Evolutionary conservation across 2,797 vertebrate genomes (phyloP).

Genomic region (Nannoperca australis): DNA sequence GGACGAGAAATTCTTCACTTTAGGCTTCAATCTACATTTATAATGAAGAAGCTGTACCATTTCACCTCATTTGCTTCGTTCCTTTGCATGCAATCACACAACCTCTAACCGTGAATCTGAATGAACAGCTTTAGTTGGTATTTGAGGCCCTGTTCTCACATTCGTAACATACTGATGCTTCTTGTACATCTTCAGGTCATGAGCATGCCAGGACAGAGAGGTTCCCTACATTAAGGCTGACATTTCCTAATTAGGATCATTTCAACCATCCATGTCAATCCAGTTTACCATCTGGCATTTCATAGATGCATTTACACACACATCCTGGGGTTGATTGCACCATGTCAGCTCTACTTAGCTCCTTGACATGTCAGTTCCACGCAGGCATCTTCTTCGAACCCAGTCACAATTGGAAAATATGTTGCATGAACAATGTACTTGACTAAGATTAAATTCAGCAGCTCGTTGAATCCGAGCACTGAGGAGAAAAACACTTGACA

Average conservation of each 20-base stretch:
- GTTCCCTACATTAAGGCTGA: slow-evolving; percentile 29
- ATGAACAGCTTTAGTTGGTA: background rate
- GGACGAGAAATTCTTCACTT: background rate
- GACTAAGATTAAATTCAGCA: slow-evolving; percentile 5
- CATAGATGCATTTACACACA: slow-evolving; percentile 32
- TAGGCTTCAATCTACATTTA: background rate
- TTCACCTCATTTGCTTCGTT: background rate
- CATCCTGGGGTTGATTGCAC: slow-evolving; percentile 28
- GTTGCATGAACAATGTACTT: background rate
- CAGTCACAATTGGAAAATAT: background rate
- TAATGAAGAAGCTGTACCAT: background rate
- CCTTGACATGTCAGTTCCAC: slow-evolving; percentile 16
- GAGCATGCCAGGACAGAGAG: slow-evolving; percentile 47
- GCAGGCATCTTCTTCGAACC: slow-evolving; percentile 8
- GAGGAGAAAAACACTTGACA: slow-evolving; percentile 8
- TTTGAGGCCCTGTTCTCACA: slow-evolving; percentile 22
- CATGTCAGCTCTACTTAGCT: slow-evolving; percentile 45
- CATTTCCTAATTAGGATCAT: slow-evolving; percentile 69
- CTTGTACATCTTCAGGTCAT: slow-evolving; percentile 38
- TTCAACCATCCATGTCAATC: slow-evolving; percentile 63
- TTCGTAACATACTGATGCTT: slow-evolving; percentile 13
- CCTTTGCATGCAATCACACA: slow-evolving; percentile 1
- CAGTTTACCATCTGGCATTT: slow-evolving; percentile 56
- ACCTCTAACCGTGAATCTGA: background rate
- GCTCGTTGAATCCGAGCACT: slow-evolving; percentile 35